Base-by-base conservation (phyloP, 2,888 invertebrate genomes). In the Hymenopus coronatus region DNA sequence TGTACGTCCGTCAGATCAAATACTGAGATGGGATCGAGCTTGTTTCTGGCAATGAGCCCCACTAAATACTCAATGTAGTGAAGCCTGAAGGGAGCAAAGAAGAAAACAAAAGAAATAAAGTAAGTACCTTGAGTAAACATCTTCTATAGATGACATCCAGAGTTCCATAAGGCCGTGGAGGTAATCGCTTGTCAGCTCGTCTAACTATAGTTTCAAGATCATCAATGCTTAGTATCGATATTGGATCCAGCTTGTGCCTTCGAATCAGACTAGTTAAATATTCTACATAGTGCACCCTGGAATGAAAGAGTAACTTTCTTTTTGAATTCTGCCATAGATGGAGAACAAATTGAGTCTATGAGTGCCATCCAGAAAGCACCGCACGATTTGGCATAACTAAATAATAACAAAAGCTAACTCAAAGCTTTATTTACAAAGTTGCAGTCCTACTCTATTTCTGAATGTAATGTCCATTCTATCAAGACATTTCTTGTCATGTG, bases 11-110 rank as follows among this genome's bases (percentile, higher is more conserved):
- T 95, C 93, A 97, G 95, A 93, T 97, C 97, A 95, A 98, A 96
- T 93, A 98, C 97, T 91, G 96, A 95, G 92, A 98, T 95, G 9
- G 99, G 98, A 94, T 99, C 99, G 93, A 99, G 95, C 92, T 95
- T 95, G 93, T 96, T 95, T 93, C 96, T 95, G 93, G 97, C 97
- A 94, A 98, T 97, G 93, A 97, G 95, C 92, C 95, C 96, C 93
- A 98, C 98, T 95, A 99, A 96, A 95, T 98, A 98, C 95, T 99
- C 99, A 93, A 98, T 96, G 95, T 98, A 99, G 95, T 99, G 99
- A 93, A 95, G 94, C 95, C 98, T 99, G 90, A 90, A 89, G 89
- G 92, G 82, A 85, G 87, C 87, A 90, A 89, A 88, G 89, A 87
- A 90, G 88, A 90, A 87, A 88, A 90, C 89, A 88, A 88, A 90